Evolutionary conservation across 2,888 invertebrate genomes (phyloP), one percentile per base, ranked within the genome.

Genomic region (Biston betularia): DNA sequence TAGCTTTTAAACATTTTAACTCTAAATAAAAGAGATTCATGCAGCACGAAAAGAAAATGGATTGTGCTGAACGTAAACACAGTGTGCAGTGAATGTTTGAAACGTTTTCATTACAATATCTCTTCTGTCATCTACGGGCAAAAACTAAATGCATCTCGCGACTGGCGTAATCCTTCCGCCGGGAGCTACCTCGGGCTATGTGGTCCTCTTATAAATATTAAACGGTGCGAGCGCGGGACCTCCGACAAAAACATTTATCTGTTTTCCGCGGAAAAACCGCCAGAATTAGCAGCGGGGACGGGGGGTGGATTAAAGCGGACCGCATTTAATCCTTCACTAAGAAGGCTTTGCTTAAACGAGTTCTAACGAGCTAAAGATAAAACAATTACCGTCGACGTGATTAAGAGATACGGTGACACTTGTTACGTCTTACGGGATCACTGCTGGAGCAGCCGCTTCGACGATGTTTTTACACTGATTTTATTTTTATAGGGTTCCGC

Each of bases 261-360:
- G 90, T 88, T 88, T 90, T 89, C 87, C 84, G 87, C 84, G 86
- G 92, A 93, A 93, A 93, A 93, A 93, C 92, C 90, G 84, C 86
- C 89, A 88, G 92, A 93, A 93, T 93, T 93, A 93, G 92, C 92
- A 89, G 86, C 87, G 83, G 90, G 87, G 89, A 56, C 50, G 89
- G 88, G 88, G 90, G 92, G 90, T 87, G 90, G 92, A 92, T 93
- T 92, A 93, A 88, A 89, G 91, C 88, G 89, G 89, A 88, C 93
- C 93, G 89, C 91, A 90, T 90, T 92, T 93, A 93, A 93, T 93
- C 93, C 93, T 92, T 92, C 92, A 90, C 92, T 93, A 93, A 93
- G 93, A 92, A 92, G 93, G 92, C 93, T 93, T 93, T 93, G 88
- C 92, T 93, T 93, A 93, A 93, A 93, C 93, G 93, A 93, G 93